Conservation (phyloP, 2,113 vertebrate species). For the Sus scrofa region T2T-Sscrofa CM000827.6:100227501-100228000, state of each 20-base stretch:
- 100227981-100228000: background rate
- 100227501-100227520: background rate
- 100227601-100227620: background rate
- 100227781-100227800: background rate
- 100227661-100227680: no score
- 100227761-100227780: no score
- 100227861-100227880: background rate
- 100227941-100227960: background rate
- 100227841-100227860: rapidly evolving
- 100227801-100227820: background rate
- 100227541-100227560: background rate
- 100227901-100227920: background rate
- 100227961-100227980: background rate
- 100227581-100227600: no score
- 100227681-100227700: background rate
- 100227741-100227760: rapidly evolving
- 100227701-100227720: background rate
- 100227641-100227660: background rate
- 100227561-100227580: background rate
- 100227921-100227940: background rate
- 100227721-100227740: background rate
- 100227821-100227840: rapidly evolving
- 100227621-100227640: background rate
- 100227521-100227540: background rate
- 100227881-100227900: background rate